Evolutionary conservation across 1,140 invertebrate genomes (phyloP).

Genomic region (Psilanteris sp.): DNA sequence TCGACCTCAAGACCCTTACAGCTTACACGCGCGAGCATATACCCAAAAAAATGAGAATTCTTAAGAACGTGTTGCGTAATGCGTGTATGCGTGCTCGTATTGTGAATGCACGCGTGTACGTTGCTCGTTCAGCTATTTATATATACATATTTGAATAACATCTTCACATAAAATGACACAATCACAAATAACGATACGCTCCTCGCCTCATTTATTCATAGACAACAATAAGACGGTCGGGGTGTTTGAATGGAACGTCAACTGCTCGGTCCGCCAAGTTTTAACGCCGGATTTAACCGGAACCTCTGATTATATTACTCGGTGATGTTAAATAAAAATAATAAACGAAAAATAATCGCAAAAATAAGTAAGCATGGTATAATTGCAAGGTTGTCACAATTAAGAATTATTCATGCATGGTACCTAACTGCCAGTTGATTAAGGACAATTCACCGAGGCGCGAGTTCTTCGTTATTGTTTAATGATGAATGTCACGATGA

Average conservation of each 20-base stretch:
- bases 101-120: no score
- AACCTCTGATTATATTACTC: constrained; percentile 22
- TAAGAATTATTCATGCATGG: background rate
- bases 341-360: constrained; percentile 43
- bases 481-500: background rate
- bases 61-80: constrained; percentile 40
- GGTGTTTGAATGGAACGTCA: constrained; percentile 24
- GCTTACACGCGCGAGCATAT: background rate
- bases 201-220: constrained; percentile 34
- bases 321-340: constrained; percentile 3
- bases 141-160: no score
- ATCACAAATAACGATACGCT: constrained; percentile 46
- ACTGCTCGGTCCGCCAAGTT: constrained; percentile 9
- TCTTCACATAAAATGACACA: constrained; percentile 57
- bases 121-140: no score
- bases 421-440: background rate
- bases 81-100: no score
- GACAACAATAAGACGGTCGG: constrained; percentile 36
- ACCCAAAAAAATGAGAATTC: constrained; percentile 30
- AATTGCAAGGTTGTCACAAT: constrained; percentile 10
- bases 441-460: constrained; percentile 2
- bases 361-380: constrained; percentile 23
- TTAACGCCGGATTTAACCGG: constrained; percentile 20
- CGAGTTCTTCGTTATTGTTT: background rate
- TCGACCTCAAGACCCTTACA: constrained; percentile 27